Evolutionary conservation across 2,113 vertebrate species (phyloP).

Genomic region (Neogobius melanostomus): DNA sequence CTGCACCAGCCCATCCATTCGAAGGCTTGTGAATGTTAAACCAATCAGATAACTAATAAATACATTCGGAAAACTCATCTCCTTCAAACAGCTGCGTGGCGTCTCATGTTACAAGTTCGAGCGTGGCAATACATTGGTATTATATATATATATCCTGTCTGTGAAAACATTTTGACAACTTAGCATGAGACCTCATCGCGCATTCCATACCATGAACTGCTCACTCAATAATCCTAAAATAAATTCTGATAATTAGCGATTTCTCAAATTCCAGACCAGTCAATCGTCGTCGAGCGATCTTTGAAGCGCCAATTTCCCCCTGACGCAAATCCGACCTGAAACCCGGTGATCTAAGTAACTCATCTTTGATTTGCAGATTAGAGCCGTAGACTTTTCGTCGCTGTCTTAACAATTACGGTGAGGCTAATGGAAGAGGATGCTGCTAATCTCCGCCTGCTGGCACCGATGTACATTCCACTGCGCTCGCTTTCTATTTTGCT

Average conservation of each 20-base stretch:
- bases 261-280: constrained; percentile 6
- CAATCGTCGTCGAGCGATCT: constrained; percentile 18
- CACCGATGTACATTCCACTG: constrained; percentile 46
- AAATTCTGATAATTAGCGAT: constrained; percentile 16
- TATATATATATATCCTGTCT: not conserved
- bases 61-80: too few species aligned
- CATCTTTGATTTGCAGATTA: constrained; percentile 65
- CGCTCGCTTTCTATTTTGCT: constrained; percentile 25
- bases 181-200: not conserved
- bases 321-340: constrained; percentile 48
- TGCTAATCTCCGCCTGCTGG: constrained; percentile 58
- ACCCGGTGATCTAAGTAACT: constrained; percentile 36
- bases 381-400: constrained; percentile 47
- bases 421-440: constrained; percentile 62
- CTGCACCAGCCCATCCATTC: too few species aligned
- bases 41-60: too few species aligned
- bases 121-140: not conserved
- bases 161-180: not conserved
- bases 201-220: not conserved
- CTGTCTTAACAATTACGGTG: constrained; percentile 61
- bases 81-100: not conserved
- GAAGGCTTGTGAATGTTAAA: too few species aligned
- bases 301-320: constrained; percentile 17
- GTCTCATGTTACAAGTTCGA: not conserved
- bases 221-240: not conserved